Percentiles rank a stretch among this genome's conserved stretches.
These are phyloP conservation scores for Ophion ventricosus DNA, from an alignment of 2,888 invertebrate species.

Conservation along the genomic window DNA sequence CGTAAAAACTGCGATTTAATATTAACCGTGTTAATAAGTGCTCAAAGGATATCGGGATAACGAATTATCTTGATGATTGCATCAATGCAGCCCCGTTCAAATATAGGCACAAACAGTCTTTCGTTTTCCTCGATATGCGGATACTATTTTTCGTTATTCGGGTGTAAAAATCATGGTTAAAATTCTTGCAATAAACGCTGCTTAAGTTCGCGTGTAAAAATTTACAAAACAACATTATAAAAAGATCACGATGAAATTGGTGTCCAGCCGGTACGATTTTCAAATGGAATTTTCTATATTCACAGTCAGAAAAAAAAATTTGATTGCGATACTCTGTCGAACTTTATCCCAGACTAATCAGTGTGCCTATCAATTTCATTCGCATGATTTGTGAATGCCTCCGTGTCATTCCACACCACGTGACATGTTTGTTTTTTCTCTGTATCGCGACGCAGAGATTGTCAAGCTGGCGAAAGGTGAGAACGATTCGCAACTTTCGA, in stretches of 20 bases:
- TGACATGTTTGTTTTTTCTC: not conserved
- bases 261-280: not conserved
- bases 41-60: not conserved
- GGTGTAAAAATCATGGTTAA: no score
- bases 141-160: no score
- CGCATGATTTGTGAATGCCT: not conserved
- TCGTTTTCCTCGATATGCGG: no score
- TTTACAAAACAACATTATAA: not conserved
- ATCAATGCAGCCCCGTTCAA: not conserved
- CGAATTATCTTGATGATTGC: not conserved
- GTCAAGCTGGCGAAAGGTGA: conserved; percentile 95
- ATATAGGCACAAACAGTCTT: not conserved
- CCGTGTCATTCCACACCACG: not conserved
- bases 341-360: not conserved
- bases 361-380: no score
- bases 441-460: conserved; percentile 87
- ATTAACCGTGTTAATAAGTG: not conserved
- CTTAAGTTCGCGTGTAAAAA: not conserved
- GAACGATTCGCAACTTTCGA: conserved; percentile 94
- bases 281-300: not conserved
- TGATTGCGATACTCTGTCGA: not conserved
- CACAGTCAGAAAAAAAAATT: not conserved
- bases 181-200: not conserved
- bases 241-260: not conserved
- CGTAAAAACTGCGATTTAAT: not conserved